Conservation (phyloP, 2,797 vertebrate species). For the Pangasius djambal region DNA sequence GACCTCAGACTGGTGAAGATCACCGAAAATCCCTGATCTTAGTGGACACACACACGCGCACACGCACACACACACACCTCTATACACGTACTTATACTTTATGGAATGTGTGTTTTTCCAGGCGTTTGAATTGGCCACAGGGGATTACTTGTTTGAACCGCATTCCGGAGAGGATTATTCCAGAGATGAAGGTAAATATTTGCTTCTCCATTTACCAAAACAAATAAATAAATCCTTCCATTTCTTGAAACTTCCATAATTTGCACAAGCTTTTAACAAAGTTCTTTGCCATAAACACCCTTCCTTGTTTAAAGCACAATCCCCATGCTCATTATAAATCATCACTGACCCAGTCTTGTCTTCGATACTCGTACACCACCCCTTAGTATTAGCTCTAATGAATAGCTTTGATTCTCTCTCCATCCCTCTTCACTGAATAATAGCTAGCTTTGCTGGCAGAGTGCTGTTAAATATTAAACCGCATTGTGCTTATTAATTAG, state of each 20-base stretch:
- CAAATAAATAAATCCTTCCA: not conserved
- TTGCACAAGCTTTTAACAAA: not conserved
- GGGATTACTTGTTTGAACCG: slow-evolving; percentile 97
- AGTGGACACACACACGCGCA: too few species aligned
- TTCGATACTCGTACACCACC: not conserved
- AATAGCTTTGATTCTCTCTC: slow-evolving; percentile 48
- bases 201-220: not conserved
- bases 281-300: not conserved
- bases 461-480: slow-evolving; percentile 51
- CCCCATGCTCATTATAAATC: not conserved
- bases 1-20: not conserved
- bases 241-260: not conserved
- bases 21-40: slow-evolving; percentile 18
- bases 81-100: not conserved
- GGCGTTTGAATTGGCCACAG: slow-evolving; percentile 96
- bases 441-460: slow-evolving; percentile 11
- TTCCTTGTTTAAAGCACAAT: not conserved
- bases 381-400: not conserved
- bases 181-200: slow-evolving; percentile 88
- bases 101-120: slow-evolving; percentile 57
- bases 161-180: slow-evolving; percentile 98
- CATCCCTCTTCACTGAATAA: not conserved
- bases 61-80: not conserved
- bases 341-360: not conserved
- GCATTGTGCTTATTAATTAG: slow-evolving; percentile 45